Percentiles rank a stretch among this genome's conserved stretches.
phyloP scores from a whole-genome alignment of 30 jellyfish, hydroid and myxozoan genomes.

The Kudoa iwatai region DNA sequence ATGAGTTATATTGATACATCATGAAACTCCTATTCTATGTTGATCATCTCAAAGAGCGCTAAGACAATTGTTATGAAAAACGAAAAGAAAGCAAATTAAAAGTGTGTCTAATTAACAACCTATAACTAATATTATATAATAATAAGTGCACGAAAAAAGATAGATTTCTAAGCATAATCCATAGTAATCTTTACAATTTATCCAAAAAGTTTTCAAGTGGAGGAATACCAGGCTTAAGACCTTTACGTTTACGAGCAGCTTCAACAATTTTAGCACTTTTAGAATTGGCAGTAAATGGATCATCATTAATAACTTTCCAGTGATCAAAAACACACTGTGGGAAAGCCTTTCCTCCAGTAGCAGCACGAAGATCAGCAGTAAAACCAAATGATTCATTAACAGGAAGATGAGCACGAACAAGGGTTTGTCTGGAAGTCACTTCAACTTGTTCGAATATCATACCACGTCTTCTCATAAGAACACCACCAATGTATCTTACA shows the following conservation, averaged over 20 bases:
- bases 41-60: too few species aligned
- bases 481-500: slow-evolving; percentile 44
- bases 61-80: too few species aligned
- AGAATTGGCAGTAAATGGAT: slow-evolving; percentile 15
- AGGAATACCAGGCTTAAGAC: slow-evolving; percentile 36
- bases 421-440: slow-evolving; percentile 38
- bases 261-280: slow-evolving; percentile 17
- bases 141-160: too few species aligned
- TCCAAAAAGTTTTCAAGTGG: slow-evolving; percentile 45
- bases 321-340: slow-evolving; percentile 95
- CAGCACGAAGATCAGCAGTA: slow-evolving; percentile 66
- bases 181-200: slow-evolving; percentile 48
- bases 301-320: slow-evolving; percentile 43
- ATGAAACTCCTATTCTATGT: too few species aligned
- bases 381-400: slow-evolving; percentile 91
- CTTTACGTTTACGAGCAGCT: slow-evolving; percentile 54
- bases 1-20: too few species aligned
- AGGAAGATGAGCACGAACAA: slow-evolving; percentile 48
- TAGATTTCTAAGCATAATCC: too few species aligned
- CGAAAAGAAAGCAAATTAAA: too few species aligned
- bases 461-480: slow-evolving; percentile 55
- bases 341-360: slow-evolving; percentile 86
- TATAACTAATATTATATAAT: too few species aligned
- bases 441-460: slow-evolving; percentile 32
- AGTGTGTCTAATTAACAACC: too few species aligned